Evolutionary conservation across 2,888 invertebrate genomes (phyloP), one percentile per base, ranked within the genome.

Genomic region (Gnatocerus cornutus): DNA sequence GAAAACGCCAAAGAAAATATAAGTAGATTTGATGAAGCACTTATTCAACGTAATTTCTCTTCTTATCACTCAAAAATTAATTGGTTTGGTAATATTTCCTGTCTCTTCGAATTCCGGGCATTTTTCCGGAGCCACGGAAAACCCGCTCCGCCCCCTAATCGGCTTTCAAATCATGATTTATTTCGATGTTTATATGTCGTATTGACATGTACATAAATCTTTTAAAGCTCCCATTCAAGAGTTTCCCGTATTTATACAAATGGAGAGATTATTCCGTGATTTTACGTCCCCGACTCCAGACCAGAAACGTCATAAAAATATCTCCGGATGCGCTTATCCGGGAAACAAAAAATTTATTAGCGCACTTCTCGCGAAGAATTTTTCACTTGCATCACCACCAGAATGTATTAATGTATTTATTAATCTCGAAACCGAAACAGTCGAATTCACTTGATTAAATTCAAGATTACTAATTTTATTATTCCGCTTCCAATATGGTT

Each of bases 121-220:
- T 46, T 46, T 46, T 46, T 46, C 46, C 16, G 13, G 46, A 46
- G 46, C 16, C 46, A 46, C 46, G 12, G 14, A 43, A 66, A 68
- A 55, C 56, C 52, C 55, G 48, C 46, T 68, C 59, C 50, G 10
- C 33, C 62, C 55, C 43, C 70, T 76, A 76, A 78, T 77, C 77
- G 74, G 73, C 76, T 76, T 75, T 74, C 75, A 74, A 76, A 76
- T 69, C 74, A 74, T 78, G 76, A 79, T 79, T 78, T 78, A 78
- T 79, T 72, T 74, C 74, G 75, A 77, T 77, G 78, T 78, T 79
- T 79, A 75, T 77, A 77, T 76, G 73, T 76, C 69, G 71, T 71
- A 75, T 72, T 73, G 77, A 76, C 75, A 71, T 75, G 74, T 73
- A 74, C 77, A 77, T 79, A 79, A 78, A 79, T 79, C 79, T 78